Conservation (phyloP, 2,888 invertebrate genomes). For the Hermaeophaga mercurialis region DNA sequence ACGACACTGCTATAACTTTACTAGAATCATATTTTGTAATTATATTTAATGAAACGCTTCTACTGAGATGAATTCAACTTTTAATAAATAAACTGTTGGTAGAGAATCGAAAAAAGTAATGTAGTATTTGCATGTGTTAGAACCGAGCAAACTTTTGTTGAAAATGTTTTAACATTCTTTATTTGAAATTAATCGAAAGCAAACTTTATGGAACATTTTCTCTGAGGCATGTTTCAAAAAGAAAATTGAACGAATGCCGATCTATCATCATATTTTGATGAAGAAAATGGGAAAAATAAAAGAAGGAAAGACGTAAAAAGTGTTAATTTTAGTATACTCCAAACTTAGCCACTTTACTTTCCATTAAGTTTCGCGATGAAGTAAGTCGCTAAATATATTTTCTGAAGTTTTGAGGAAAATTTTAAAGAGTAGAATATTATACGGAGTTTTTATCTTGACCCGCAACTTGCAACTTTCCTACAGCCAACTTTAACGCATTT, state of each 20-base stretch:
- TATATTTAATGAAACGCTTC: too few relatives aligned
- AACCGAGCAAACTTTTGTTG: too few relatives aligned
- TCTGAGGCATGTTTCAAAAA: background rate
- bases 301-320: constrained; percentile 14
- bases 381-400: constrained; percentile 28
- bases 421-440: constrained; percentile 25
- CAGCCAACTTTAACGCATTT: constrained; percentile 19
- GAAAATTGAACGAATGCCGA: background rate
- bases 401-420: constrained; percentile 20
- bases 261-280: background rate
- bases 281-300: constrained; percentile 9
- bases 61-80: too few relatives aligned
- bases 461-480: constrained; percentile 22
- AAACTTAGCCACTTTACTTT: constrained; percentile 24
- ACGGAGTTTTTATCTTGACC: constrained; percentile 26
- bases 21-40: too few relatives aligned
- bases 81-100: too few relatives aligned
- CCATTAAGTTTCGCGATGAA: constrained; percentile 22
- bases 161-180: too few relatives aligned
- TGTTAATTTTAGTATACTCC: constrained; percentile 21
- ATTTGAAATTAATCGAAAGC: background rate
- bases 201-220: background rate
- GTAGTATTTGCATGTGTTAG: too few relatives aligned
- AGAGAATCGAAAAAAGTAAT: too few relatives aligned
- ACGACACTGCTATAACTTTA: too few relatives aligned